phyloP scores from a whole-genome alignment of 2,888 invertebrate species.

The Aphrophora alni region DNA sequence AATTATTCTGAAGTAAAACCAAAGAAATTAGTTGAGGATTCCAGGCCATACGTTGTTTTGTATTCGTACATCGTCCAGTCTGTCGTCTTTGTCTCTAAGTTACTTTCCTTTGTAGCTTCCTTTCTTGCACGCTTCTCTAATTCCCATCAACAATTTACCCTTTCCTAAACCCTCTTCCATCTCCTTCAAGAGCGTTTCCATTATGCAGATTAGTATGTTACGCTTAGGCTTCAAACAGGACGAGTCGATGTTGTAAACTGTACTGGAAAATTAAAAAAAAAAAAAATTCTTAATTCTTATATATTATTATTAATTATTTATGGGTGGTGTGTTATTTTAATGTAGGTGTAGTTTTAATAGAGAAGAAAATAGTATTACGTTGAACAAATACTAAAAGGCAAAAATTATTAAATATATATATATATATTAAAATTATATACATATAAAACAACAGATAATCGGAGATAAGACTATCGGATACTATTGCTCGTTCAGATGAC shows the following conservation, averaged over 20 bases:
- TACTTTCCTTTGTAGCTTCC: not conserved
- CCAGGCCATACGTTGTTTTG: constrained; percentile 4
- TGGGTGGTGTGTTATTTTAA: no score
- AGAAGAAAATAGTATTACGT: no score
- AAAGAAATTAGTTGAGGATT: not conserved
- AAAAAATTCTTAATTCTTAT: no score
- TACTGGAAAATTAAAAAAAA: not conserved
- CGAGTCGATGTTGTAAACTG: not conserved
- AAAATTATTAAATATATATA: no score
- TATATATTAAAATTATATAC: no score
- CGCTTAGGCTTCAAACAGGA: not conserved
- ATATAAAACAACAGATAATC: no score
- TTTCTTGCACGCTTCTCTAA: not conserved
- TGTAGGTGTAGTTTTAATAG: no score
- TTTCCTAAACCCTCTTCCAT: not conserved
- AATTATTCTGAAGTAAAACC: not conserved
- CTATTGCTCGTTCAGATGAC: no score
- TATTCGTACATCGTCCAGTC: not conserved
- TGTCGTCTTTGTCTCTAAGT: not conserved
- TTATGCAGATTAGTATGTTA: not conserved
- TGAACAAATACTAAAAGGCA: no score
- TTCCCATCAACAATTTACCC: constrained; percentile 6
- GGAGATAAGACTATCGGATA: no score
- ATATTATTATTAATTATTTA: no score
- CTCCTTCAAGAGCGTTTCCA: not conserved